phyloP scores from a whole-genome alignment of 2,113 vertebrate species.

The Rhinoptilus africanus region DNA sequence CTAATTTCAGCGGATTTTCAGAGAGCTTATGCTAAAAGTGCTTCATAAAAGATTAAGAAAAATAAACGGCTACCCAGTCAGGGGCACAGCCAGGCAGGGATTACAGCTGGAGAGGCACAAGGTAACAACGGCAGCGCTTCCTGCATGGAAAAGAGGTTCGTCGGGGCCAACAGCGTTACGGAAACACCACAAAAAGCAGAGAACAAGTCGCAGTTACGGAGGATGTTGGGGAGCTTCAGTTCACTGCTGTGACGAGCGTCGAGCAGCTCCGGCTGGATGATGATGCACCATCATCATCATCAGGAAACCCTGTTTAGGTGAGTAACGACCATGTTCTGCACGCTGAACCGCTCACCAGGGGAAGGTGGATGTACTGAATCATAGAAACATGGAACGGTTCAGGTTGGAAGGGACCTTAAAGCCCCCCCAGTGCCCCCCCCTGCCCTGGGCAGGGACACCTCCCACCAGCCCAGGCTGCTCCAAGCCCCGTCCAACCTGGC shows the following conservation, averaged over 20 bases:
- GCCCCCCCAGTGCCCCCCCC: too few relatives aligned
- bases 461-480: too few relatives aligned
- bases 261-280: not conserved
- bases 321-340: not conserved
- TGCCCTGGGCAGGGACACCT: too few relatives aligned
- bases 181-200: not conserved
- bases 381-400: too few relatives aligned
- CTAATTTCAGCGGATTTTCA: constrained; percentile 63
- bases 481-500: too few relatives aligned
- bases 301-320: not conserved
- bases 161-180: rapidly evolving
- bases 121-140: not conserved
- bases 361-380: not conserved
- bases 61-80: constrained; percentile 34
- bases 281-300: too few relatives aligned
- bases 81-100: not conserved
- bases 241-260: rapidly evolving
- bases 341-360: not conserved
- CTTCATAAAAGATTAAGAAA: constrained; percentile 55
- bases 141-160: not conserved
- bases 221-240: not conserved
- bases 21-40: constrained; percentile 51
- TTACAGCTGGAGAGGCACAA: not conserved
- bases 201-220: not conserved
- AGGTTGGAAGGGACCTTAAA: too few relatives aligned